phyloP scores from a whole-genome alignment of 2,797 vertebrate species.

The Anguilla marmorata region DNA sequence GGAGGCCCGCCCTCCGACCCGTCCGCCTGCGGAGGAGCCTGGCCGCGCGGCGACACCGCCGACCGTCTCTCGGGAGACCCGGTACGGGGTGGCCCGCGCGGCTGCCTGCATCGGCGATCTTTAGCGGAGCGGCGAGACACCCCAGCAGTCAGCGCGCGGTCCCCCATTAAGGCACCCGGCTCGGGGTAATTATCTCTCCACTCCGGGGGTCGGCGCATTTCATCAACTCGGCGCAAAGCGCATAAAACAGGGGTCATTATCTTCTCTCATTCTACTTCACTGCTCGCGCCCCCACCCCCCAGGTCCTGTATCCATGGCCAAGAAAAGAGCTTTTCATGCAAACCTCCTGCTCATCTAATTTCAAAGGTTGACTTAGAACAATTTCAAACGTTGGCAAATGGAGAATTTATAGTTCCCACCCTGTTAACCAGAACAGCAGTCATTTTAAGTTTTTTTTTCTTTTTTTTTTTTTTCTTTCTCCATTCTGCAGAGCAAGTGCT shows the following conservation, averaged over 20 bases:
- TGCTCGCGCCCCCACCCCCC: not conserved
- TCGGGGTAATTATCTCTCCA: slow-evolving; percentile 31
- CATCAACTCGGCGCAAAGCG: slow-evolving; percentile 18
- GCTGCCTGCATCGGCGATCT: not conserved
- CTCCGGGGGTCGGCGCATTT: slow-evolving; percentile 27
- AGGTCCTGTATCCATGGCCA: slow-evolving; percentile 21
- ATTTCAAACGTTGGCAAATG: slow-evolving; percentile 29
- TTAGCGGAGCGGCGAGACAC: not conserved
- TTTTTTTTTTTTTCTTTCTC: slow-evolving; percentile 27
- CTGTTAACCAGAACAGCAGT: slow-evolving; percentile 56
- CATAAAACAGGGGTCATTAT: slow-evolving; percentile 37
- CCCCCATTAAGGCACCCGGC: not conserved
- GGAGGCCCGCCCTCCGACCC: not conserved
- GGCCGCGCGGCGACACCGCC: not conserved
- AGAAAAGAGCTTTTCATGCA: slow-evolving; percentile 22
- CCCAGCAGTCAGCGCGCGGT: not conserved
- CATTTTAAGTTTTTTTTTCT: slow-evolving; percentile 63
- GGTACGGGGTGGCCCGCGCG: not conserved
- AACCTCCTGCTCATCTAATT: slow-evolving; percentile 13
- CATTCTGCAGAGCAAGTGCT: slow-evolving; percentile 64
- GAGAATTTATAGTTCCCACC: slow-evolving; percentile 57
- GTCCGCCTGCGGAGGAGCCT: not conserved
- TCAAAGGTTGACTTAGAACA: slow-evolving; percentile 27
- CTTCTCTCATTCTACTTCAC: slow-evolving; percentile 22
- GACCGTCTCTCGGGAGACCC: not conserved